Base-by-base conservation (phyloP, 1,140 invertebrate species). In the Drosophila malerkotliana region DNA sequence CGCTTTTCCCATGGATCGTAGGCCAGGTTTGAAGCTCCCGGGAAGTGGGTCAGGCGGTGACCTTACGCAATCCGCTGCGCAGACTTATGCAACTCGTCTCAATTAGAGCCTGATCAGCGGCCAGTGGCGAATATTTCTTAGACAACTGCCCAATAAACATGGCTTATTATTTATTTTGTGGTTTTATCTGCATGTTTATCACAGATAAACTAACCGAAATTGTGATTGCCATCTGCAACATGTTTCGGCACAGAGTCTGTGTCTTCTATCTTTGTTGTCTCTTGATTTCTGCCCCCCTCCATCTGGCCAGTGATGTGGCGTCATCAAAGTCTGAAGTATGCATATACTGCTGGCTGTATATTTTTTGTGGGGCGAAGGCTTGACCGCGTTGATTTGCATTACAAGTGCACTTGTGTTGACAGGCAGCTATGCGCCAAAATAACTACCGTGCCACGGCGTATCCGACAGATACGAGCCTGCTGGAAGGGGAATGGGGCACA, bases 341-440 rank as follows among this genome's bases (percentile, higher is more conserved):
- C 63, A 74, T 9, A 12, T 37, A 37, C 32, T 3, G 8, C 5
- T 8, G 4, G 28, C 34, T 66, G 45, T 48, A 48, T 24, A 34
- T 41, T 66, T 41, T 49, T 15, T 39, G 18, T 51, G 41, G 45
- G 59, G 53, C 73, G 52, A 79, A 79, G 72, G 71, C 82, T 87
- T 81, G 85, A 90, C 81, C 77, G 77, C 78, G 75, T 89, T 90
- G 85, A 90, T 90, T 85, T 82, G 87, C 87, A 85, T 87, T 79
- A 87, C 77, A 90, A 90, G 87, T 90, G 87, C 79, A 85, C 87
- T 87, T 26, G 82, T 87, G 72, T 87, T 90, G 87, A 90, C 87
- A 90, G 87, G 68, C 78, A 87, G 79, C 87, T 90, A 87, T 90
- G 82, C 85, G 87, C 87, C 88, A 87, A 90, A 90, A 90, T 90